A percentile compares a stretch with the other conserved stretches of the same genome.
Evolutionary conservation across 1,140 invertebrate species (phyloP).

Genomic region (Planococcus citri): DNA sequence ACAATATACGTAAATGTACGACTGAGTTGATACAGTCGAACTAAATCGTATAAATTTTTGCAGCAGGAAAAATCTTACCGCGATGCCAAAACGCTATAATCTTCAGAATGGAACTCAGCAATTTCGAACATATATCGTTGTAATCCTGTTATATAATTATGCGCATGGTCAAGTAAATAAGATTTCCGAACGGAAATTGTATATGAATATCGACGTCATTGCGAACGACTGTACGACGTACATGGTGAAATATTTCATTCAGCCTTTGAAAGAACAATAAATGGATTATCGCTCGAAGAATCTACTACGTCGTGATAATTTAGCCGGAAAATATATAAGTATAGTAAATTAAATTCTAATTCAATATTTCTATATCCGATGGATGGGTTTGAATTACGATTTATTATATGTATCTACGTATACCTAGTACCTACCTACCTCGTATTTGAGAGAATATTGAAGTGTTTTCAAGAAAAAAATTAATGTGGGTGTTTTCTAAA

Average conservation of each 20-base stretch:
- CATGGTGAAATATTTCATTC: neutral
- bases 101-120: constrained; percentile 2
- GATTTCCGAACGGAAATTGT: neutral
- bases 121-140: neutral
- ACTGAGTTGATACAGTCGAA: too few species aligned
- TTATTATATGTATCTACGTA: too few species aligned
- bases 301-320: neutral
- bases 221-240: neutral
- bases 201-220: neutral
- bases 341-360: neutral
- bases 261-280: neutral
- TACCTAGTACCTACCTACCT: too few species aligned
- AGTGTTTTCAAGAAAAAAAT: too few species aligned
- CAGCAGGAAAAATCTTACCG: neutral
- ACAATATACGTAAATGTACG: too few species aligned
- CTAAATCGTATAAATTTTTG: neutral
- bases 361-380: too few species aligned
- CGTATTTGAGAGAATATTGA: too few species aligned
- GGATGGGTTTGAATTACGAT: too few species aligned
- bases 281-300: neutral
- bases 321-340: neutral
- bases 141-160: constrained; percentile 4
- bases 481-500: too few species aligned
- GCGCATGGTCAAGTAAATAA: constrained; percentile 6
- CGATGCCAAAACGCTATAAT: neutral